Evolutionary conservation across 2,113 vertebrate species (phyloP).

Genomic region (Myrmecobius fasciatus): DNA sequence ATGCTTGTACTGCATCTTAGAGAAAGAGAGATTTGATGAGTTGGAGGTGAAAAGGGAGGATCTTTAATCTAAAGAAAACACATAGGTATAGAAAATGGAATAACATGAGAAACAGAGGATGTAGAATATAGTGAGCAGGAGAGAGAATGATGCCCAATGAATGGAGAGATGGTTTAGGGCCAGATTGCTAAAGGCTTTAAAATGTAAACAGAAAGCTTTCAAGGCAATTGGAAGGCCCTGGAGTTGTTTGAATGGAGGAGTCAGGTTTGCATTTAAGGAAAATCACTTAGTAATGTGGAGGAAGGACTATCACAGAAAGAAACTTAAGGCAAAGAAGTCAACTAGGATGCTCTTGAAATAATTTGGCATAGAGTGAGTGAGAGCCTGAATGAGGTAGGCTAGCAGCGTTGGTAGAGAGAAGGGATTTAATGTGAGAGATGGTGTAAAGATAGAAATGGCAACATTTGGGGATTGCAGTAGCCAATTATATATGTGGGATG

Average conservation of each 20-base stretch:
- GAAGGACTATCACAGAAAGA: neutral
- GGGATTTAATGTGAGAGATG: neutral
- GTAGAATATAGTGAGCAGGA: neutral
- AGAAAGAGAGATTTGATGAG: neutral
- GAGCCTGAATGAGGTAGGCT: neutral
- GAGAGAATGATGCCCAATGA: neutral
- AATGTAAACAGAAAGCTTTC: neutral
- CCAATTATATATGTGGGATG: neutral
- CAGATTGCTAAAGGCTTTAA: neutral
- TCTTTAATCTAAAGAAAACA: neutral
- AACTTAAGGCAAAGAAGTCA: neutral
- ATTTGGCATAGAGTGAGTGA: neutral
- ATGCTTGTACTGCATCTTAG: neutral
- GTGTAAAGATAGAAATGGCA: neutral
- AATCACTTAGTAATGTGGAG: neutral
- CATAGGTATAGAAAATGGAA: neutral
- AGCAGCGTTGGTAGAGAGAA: neutral
- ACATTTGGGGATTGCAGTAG: neutral
- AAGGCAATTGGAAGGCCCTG: neutral
- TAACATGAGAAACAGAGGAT: neutral
- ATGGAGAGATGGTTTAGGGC: neutral
- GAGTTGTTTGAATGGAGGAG: neutral
- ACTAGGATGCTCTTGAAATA: neutral
- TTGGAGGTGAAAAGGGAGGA: neutral
- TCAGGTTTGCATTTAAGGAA: neutral